Conservation (phyloP, 2,888 invertebrate species). For the Pinctada fucata region DNA sequence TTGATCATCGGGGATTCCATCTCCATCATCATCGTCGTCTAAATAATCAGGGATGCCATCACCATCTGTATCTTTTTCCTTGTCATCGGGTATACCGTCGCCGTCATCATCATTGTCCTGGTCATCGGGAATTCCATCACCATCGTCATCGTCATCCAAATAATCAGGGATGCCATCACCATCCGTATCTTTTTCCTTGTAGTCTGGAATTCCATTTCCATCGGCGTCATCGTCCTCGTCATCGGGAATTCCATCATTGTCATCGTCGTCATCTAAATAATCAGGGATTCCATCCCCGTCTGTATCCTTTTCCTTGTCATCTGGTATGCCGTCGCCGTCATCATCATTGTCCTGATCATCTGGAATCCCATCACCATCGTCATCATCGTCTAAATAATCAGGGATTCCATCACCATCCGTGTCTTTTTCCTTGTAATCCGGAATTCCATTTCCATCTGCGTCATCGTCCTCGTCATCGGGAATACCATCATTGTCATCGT, state of each 20-base stretch:
- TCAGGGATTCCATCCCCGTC: constrained; percentile 68
- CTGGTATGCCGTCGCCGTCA: constrained; percentile 72
- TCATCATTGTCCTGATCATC: constrained; percentile 63
- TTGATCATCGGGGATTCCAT: constrained; percentile 69
- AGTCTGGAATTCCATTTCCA: constrained; percentile 59
- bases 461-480: constrained; percentile 63
- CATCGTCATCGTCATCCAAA: no score
- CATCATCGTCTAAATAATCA: constrained; percentile 52
- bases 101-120: constrained; percentile 64
- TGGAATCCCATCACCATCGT: constrained; percentile 60
- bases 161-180: no score
- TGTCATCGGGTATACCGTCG: constrained; percentile 65
- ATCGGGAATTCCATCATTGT: no score
- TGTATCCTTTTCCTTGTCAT: constrained; percentile 54
- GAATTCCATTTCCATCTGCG: constrained; percentile 60
- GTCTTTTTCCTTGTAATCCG: constrained; percentile 52
- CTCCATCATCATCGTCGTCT: no score
- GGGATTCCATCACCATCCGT: constrained; percentile 59
- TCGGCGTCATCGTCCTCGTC: constrained; percentile 72
- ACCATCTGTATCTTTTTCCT: no score
- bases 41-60: no score
- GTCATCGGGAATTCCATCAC: no score
- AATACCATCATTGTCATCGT: constrained; percentile 69
- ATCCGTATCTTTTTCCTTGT: no score
- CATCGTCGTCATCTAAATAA: constrained; percentile 58